phyloP scores from a whole-genome alignment of 2,113 vertebrate species.

The Cavia porcellus region DNA sequence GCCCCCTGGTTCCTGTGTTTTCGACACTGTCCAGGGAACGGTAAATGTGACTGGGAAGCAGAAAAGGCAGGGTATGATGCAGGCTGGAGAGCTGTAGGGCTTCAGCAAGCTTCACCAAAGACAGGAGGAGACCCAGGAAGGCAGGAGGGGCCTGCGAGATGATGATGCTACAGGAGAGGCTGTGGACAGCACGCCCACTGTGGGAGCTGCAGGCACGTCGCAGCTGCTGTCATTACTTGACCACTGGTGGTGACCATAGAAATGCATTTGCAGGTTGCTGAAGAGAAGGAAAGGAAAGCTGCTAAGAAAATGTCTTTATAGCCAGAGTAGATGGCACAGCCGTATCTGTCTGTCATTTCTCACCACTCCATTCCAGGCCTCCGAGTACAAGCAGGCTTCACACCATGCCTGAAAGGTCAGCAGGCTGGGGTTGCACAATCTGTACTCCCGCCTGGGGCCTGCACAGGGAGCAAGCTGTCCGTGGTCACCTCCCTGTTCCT shows the following conservation, averaged over 20 bases:
- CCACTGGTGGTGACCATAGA: fast-evolving
- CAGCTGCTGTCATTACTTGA: not conserved
- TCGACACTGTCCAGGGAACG: not conserved
- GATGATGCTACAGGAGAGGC: fast-evolving
- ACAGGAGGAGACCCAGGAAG: not conserved
- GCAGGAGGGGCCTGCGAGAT: not conserved
- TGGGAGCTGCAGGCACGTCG: fast-evolving
- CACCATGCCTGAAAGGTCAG: slow-evolving; percentile 47
- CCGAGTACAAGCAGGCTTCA: not conserved
- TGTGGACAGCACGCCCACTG: fast-evolving
- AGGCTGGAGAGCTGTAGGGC: fast-evolving
- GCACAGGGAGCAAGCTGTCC: not conserved
- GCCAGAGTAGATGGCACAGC: not conserved
- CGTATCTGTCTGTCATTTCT: not conserved
- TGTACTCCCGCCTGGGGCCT: not conserved
- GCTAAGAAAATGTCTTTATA: not conserved
- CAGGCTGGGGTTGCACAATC: slow-evolving; percentile 55
- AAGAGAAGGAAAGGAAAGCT: not conserved
- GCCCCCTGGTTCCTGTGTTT: not conserved
- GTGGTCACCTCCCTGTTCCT: not conserved
- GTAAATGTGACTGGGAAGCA: fast-evolving
- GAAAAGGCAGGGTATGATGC: not conserved
- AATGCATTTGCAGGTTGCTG: fast-evolving
- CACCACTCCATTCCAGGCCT: fast-evolving
- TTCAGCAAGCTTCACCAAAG: not conserved